A percentile compares a stretch with the other conserved stretches of the same genome.
These are phyloP conservation scores for Frankliniella fusca DNA, from an alignment of 2,888 invertebrate species.

Conservation along the genomic window DNA sequence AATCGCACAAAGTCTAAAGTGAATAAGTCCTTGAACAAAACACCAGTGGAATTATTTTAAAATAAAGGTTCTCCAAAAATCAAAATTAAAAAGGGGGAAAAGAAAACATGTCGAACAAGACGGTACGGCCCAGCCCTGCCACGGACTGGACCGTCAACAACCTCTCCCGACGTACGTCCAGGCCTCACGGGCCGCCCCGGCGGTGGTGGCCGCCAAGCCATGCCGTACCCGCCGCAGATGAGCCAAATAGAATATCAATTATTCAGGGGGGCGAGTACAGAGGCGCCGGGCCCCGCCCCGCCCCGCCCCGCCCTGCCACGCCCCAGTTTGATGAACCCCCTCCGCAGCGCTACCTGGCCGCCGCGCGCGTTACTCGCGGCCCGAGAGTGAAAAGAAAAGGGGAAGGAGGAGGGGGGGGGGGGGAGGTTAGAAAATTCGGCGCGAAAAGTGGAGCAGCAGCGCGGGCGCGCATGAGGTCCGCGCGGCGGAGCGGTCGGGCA, in stretches of 20 bases:
- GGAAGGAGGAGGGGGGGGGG: not conserved
- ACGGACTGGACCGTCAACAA: too few relatives aligned
- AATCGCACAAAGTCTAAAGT: too few relatives aligned
- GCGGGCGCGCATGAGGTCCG: too few relatives aligned
- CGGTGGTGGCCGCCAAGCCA: not conserved
- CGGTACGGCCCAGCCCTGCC: not conserved
- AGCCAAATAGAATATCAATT: conserved; percentile 25
- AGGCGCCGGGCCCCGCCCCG: not conserved
- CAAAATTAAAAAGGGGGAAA: too few relatives aligned
- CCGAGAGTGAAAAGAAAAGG: not conserved
- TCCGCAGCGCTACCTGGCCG: not conserved
- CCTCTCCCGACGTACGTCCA: not conserved
- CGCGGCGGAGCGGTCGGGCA: too few relatives aligned
- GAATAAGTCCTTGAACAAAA: too few relatives aligned
- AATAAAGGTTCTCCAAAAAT: too few relatives aligned
- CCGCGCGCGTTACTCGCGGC: not conserved
- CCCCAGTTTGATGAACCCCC: conserved; percentile 18
- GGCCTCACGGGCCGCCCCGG: not conserved
- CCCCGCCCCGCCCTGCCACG: not conserved
- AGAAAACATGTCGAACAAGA: too few relatives aligned
- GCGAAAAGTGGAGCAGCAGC: too few relatives aligned
- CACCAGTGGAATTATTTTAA: too few relatives aligned
- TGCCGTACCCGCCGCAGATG: not conserved
- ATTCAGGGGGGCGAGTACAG: conserved; percentile 8
- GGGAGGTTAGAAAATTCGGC: too few relatives aligned